A percentile compares a stretch with the other conserved stretches of the same genome.
These are phyloP conservation scores for Turdus rufiventris DNA, from an alignment of 2,113 vertebrate genomes.

Conservation along the genomic window DNA sequence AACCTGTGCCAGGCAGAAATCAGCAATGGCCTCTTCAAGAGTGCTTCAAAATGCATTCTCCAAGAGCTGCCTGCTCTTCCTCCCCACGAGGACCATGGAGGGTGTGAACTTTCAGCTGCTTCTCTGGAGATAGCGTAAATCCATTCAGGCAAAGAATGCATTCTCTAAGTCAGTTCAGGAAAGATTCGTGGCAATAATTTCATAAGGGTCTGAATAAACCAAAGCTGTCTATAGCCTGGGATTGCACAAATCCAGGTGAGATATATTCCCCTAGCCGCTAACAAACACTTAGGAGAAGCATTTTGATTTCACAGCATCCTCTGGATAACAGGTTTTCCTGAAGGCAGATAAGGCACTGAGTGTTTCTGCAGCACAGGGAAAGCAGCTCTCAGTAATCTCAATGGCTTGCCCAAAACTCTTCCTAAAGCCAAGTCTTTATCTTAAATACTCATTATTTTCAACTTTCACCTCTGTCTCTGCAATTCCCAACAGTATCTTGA, in stretches of 20 bases:
- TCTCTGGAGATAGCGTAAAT: slow-evolving; percentile 13
- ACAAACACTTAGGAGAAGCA: not conserved
- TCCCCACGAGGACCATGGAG: not conserved
- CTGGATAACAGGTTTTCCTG: not conserved
- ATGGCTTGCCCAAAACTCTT: not conserved
- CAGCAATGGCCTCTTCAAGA: not conserved
- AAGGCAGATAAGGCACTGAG: not conserved
- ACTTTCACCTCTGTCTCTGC: not conserved
- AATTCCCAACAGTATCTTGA: not conserved
- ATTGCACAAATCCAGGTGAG: slow-evolving; percentile 5
- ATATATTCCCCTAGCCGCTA: not conserved
- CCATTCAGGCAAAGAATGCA: not conserved
- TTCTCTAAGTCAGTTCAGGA: not conserved
- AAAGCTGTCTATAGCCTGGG: not conserved
- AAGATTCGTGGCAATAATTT: not conserved
- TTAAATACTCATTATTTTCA: not conserved
- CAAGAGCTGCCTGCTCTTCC: not conserved
- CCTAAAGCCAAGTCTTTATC: not conserved
- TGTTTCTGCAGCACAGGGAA: not conserved
- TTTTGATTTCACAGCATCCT: not conserved
- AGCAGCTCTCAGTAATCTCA: not conserved
- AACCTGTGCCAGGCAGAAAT: not conserved
- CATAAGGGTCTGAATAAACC: not conserved
- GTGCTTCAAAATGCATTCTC: not conserved
- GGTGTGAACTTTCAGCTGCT: not conserved